These are phyloP conservation scores for Epirrita christyi DNA, from an alignment of 2,888 invertebrate species.

Conservation along the genomic window DNA sequence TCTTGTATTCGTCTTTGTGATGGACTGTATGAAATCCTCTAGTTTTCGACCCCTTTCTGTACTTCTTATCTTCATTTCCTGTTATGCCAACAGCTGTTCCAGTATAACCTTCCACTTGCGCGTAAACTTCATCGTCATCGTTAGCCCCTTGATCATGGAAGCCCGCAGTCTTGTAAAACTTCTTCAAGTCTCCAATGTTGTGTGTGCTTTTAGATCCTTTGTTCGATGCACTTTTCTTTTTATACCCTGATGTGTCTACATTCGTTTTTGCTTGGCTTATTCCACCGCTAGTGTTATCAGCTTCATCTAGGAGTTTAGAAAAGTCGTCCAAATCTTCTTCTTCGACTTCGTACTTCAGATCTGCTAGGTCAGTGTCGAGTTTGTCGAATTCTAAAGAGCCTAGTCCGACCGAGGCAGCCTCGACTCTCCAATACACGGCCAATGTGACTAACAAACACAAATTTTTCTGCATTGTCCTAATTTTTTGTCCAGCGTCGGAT, in stretches of 20 bases:
- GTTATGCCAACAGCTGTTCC: conserved; percentile 67
- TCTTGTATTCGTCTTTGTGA: conserved; percentile 86
- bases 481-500: conserved; percentile 45
- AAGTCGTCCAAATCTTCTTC: conserved; percentile 66
- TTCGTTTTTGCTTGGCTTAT: conserved; percentile 45
- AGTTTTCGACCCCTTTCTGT: conserved; percentile 83
- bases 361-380: conserved; percentile 61
- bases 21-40: conserved; percentile 84
- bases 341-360: conserved; percentile 64
- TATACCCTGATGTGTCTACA: conserved; percentile 54
- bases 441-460: conserved; percentile 58
- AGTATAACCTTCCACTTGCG: conserved; percentile 65
- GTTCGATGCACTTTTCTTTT: conserved; percentile 57
- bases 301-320: conserved; percentile 55
- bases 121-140: conserved; percentile 72
- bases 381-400: conserved; percentile 62
- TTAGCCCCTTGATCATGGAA: conserved; percentile 59
- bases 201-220: conserved; percentile 60
- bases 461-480: conserved; percentile 60
- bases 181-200: conserved; percentile 62
- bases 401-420: conserved; percentile 59
- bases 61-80: conserved; percentile 76
- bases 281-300: conserved; percentile 34
- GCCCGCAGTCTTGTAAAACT: conserved; percentile 59
- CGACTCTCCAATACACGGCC: conserved; percentile 56